These are phyloP conservation scores for Bombus waltoni DNA, from an alignment of 1,140 invertebrate species.

Conservation along the genomic window DNA sequence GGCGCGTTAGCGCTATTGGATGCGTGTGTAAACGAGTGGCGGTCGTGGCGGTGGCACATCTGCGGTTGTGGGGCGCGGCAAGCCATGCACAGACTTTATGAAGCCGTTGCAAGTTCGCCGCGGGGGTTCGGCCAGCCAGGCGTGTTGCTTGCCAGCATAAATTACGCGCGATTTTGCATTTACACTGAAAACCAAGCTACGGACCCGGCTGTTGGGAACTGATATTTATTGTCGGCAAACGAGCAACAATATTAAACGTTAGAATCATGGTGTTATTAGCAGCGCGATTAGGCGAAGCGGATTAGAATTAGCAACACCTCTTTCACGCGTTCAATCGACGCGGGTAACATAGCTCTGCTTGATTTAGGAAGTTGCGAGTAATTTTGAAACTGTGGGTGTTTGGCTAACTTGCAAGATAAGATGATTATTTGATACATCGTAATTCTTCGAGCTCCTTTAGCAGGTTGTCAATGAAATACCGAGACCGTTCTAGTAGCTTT, in stretches of 20 bases:
- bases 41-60: slow-evolving; percentile 25
- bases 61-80: slow-evolving; percentile 25
- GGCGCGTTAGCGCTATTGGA: slow-evolving; percentile 57
- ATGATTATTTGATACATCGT: no score
- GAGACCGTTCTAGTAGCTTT: no score
- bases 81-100: slow-evolving; percentile 69
- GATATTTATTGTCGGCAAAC: slow-evolving; percentile 62
- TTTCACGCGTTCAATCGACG: neutral
- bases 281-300: slow-evolving; percentile 22
- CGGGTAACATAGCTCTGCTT: no score
- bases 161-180: slow-evolving; percentile 80
- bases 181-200: slow-evolving; percentile 73
- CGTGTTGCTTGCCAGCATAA: slow-evolving; percentile 80
- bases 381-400: no score
- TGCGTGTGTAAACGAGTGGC: slow-evolving; percentile 40
- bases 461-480: no score
- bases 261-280: slow-evolving; percentile 37
- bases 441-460: no score
- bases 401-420: no score
- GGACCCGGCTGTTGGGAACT: slow-evolving; percentile 46
- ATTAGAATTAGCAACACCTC: neutral
- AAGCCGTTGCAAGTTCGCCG: slow-evolving; percentile 79
- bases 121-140: slow-evolving; percentile 74
- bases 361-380: neutral
- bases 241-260: slow-evolving; percentile 53